Evolutionary conservation across 2,113 vertebrate species (phyloP), one percentile per base, ranked within the genome.

Genomic region (Aegithalos caudatus): DNA sequence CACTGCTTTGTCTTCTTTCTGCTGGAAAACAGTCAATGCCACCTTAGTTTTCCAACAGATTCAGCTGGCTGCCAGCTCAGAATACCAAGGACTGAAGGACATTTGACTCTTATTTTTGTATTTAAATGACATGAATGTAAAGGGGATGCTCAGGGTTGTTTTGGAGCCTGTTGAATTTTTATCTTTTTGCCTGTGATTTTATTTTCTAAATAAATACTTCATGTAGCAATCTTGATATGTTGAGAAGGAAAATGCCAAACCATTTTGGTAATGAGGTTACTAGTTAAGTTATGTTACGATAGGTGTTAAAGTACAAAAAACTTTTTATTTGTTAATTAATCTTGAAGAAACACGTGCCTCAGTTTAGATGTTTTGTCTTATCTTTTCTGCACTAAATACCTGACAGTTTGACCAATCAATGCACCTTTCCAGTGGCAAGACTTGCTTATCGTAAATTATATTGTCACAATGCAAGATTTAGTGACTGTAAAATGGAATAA

Each of bases 121-220:
- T 98, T 98, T 98, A 97, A 98, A 97, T 98, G 97, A 98, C 97
- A 98, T 99, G 98, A 99, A 99, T 99, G 99, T 99, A 99, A 98
- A 98, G 98, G 98, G 97, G 97, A 98, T 98, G 98, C 99, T 99
- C 99, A 99, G 98, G 99, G 98, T 98, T 98, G 95, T 98, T 97
- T 97, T 97, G 98, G 98, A 98, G 98, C 98, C 97, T 98, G 97
- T 98, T 98, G 97, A 98, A 98, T 98, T 98, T 97, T 97, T 97
- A 97, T 98, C 97, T 98, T 95, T 96, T 97, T 97, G 97, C 98
- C 97, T 98, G 96, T 97, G 94, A 97, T 96, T 98, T 97, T 97
- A 96, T 98, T 98, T 98, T 95, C 96, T 96, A 97, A 97, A 97
- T 89, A 81, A 97, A 97, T 97, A 97, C 96, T 97, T 97, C 95